Percentiles rank a stretch among this genome's conserved stretches.
These are phyloP conservation scores for Cariama cristata DNA, from an alignment of 2,113 vertebrate genomes.

Conservation along the genomic window DNA sequence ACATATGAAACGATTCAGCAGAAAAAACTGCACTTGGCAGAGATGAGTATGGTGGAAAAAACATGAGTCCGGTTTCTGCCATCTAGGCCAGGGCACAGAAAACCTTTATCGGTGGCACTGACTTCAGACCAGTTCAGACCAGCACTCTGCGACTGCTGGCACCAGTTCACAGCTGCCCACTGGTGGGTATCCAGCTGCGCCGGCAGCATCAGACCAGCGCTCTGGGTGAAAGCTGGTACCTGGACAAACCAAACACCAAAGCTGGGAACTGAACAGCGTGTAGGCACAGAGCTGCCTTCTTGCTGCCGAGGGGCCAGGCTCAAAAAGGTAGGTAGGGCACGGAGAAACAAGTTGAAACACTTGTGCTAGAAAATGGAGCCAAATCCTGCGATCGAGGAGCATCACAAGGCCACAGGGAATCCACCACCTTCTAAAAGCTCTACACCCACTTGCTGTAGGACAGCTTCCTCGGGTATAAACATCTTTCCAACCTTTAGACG, in stretches of 20 bases:
- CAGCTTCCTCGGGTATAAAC: not conserved
- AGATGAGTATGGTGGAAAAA: not conserved
- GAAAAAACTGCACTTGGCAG: not conserved
- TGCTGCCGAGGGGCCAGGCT: not conserved
- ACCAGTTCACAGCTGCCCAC: not conserved
- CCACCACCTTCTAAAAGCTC: not conserved
- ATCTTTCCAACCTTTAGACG: not conserved
- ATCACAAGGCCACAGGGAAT: not conserved
- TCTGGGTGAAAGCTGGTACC: not conserved
- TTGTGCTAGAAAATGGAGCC: not conserved
- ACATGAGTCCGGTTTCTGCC: not conserved
- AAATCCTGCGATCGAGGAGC: not conserved
- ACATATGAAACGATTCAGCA: not conserved
- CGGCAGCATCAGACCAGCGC: not conserved
- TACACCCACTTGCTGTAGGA: not conserved
- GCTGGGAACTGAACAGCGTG: fast-evolving
- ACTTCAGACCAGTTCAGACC: not conserved
- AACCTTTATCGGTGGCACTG: not conserved
- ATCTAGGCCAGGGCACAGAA: not conserved
- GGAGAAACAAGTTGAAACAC: not conserved
- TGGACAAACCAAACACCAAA: not conserved
- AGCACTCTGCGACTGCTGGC: not conserved
- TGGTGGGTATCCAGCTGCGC: not conserved
- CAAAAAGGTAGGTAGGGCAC: not conserved
- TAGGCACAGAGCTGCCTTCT: not conserved